phyloP scores from a whole-genome alignment of 2,797 vertebrate species.

The Myripristis jacobus region DNA sequence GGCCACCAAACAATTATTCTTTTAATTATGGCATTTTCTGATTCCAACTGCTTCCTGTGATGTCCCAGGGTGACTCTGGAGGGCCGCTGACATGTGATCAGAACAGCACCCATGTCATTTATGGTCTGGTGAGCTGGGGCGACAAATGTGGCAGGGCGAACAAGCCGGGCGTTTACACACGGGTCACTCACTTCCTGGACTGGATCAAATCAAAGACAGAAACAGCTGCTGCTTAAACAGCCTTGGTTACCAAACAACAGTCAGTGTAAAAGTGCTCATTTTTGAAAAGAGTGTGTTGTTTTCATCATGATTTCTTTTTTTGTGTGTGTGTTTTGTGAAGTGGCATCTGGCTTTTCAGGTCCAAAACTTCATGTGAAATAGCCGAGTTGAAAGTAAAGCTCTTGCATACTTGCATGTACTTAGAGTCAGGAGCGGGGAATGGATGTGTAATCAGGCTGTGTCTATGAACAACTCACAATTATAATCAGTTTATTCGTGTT shows the following conservation, averaged over 20 bases:
- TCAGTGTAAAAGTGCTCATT: neutral
- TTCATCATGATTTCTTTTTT: neutral
- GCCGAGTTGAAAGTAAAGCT: too few species aligned
- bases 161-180: slow-evolving; percentile 93
- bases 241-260: neutral
- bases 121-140: slow-evolving; percentile 96
- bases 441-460: too few species aligned
- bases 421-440: too few species aligned
- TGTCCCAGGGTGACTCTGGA: slow-evolving; percentile 93
- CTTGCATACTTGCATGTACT: too few species aligned
- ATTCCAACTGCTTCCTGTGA: slow-evolving; percentile 10
- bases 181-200: slow-evolving; percentile 82
- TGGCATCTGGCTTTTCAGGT: slow-evolving; percentile 3
- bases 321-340: neutral
- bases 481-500: too few species aligned
- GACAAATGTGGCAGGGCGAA: slow-evolving; percentile 87
- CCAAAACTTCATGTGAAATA: neutral
- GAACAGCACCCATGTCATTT: slow-evolving; percentile 77
- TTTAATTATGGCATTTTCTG: neutral
- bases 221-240: slow-evolving; percentile 28
- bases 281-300: neutral
- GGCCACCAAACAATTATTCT: too few species aligned
- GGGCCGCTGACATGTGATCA: slow-evolving; percentile 90
- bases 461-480: too few species aligned
- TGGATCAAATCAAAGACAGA: slow-evolving; percentile 89